phyloP scores from a whole-genome alignment of 2,888 invertebrate genomes.

The Onthophagus sagittarius region DNA sequence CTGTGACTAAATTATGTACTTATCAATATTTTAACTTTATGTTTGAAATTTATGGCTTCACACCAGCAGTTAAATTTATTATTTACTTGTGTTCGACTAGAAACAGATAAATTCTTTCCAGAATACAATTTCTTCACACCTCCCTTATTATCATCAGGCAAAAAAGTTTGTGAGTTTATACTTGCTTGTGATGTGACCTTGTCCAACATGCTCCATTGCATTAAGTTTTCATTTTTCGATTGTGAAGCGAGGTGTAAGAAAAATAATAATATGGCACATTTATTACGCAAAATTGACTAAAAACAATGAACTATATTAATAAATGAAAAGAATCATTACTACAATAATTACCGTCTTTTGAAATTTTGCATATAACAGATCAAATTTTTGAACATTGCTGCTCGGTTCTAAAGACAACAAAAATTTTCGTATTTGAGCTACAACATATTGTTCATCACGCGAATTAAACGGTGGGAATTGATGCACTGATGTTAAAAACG shows the following conservation, averaged over 20 bases:
- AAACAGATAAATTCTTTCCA: constrained; percentile 18
- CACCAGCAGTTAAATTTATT: not conserved
- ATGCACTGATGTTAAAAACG: constrained; percentile 33
- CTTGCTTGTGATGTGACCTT: constrained; percentile 35
- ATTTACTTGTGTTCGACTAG: constrained; percentile 31
- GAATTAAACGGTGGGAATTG: constrained; percentile 34
- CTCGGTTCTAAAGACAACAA: constrained; percentile 30
- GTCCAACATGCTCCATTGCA: constrained; percentile 31
- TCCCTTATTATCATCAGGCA: constrained; percentile 35
- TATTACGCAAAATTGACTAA: constrained; percentile 39
- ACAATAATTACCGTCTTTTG: constrained; percentile 39
- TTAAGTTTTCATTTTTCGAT: constrained; percentile 2
- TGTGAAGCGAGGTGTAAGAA: constrained; percentile 35
- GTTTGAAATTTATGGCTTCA: too few species aligned
- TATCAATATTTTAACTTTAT: too few species aligned
- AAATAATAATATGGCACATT: constrained; percentile 38
- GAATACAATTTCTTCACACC: constrained; percentile 31
- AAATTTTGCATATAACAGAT: constrained; percentile 40
- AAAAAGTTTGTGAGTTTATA: constrained; percentile 29
- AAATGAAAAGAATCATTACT: not conserved
- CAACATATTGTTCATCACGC: constrained; percentile 37
- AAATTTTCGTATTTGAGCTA: constrained; percentile 30
- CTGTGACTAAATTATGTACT: too few species aligned
- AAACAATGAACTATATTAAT: constrained; percentile 20
- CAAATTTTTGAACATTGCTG: constrained; percentile 40